Conservation (phyloP, 1,140 invertebrate species). For the Drosophila kikkawai region DNA sequence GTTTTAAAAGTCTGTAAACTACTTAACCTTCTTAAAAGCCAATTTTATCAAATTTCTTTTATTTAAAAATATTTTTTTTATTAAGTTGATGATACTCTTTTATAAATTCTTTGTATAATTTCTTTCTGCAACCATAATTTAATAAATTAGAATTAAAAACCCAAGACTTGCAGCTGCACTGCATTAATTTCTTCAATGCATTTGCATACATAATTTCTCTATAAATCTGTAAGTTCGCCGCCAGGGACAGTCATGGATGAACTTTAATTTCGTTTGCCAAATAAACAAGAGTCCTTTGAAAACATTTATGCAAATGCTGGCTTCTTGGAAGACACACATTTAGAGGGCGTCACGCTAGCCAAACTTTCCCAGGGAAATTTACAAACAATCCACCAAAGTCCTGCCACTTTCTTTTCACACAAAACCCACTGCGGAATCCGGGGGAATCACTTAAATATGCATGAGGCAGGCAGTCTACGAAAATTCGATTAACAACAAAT, state of each 20-base stretch:
- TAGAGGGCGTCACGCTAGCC: conserved; percentile 58
- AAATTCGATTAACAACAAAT: conserved; percentile 80
- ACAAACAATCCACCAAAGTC: conserved; percentile 16
- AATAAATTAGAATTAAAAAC: neutral
- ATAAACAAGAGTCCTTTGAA: conserved; percentile 18
- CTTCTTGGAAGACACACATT: conserved; percentile 14
- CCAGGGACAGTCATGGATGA: conserved; percentile 12
- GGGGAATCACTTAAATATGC: conserved; percentile 69
- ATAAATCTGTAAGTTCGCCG: neutral
- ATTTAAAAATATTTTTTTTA: neutral
- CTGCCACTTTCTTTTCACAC: conserved; percentile 26
- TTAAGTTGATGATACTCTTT: neutral
- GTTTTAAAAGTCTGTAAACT: neutral
- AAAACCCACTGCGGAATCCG: conserved; percentile 15
- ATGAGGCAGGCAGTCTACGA: conserved; percentile 57
- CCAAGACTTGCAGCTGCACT: neutral
- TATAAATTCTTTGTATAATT: no score
- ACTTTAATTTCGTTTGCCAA: conserved; percentile 19
- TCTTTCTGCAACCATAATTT: neutral
- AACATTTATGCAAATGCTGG: conserved; percentile 37
- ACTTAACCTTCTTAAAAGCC: neutral
- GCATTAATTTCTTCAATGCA: neutral
- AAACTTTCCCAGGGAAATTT: conserved; percentile 72
- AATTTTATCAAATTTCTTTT: no score
- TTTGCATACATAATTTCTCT: conserved; percentile 18